phyloP scores from a whole-genome alignment of 2,888 invertebrate species.

The Anarsia innoxiella region DNA sequence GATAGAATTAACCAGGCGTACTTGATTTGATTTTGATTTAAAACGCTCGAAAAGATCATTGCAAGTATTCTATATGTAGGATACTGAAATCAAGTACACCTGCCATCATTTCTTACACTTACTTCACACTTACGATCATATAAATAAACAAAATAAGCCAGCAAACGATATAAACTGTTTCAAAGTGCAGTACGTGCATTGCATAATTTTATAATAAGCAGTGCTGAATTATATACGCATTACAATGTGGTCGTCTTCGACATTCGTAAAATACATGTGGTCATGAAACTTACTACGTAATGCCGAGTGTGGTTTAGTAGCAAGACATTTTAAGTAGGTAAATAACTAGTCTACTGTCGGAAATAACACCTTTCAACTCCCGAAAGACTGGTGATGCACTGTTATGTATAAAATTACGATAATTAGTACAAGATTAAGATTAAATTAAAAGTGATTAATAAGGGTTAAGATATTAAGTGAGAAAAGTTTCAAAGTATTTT shows the following conservation, averaged over 20 bases:
- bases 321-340: no score
- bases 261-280: constrained; percentile 9
- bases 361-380: constrained; percentile 26
- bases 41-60: no score
- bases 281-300: constrained; percentile 14
- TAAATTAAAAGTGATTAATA: constrained; percentile 25
- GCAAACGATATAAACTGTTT: constrained; percentile 53
- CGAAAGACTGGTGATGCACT: constrained; percentile 32
- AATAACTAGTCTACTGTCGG: constrained; percentile 3
- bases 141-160: constrained; percentile 51
- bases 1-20: no score
- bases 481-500: constrained; percentile 25
- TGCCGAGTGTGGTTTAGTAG: not conserved
- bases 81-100: not conserved
- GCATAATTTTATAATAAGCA: constrained; percentile 63
- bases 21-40: no score
- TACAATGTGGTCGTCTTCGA: constrained; percentile 23
- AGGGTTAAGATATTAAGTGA: constrained; percentile 29
- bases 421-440: constrained; percentile 44
- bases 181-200: constrained; percentile 62
- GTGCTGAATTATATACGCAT: constrained; percentile 60
- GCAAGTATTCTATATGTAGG: no score
- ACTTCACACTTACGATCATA: constrained; percentile 18
- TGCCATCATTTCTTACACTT: not conserved
- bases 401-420: constrained; percentile 44